phyloP scores from a whole-genome alignment of 2,888 invertebrate genomes.

The Epinotia bilunana region DNA sequence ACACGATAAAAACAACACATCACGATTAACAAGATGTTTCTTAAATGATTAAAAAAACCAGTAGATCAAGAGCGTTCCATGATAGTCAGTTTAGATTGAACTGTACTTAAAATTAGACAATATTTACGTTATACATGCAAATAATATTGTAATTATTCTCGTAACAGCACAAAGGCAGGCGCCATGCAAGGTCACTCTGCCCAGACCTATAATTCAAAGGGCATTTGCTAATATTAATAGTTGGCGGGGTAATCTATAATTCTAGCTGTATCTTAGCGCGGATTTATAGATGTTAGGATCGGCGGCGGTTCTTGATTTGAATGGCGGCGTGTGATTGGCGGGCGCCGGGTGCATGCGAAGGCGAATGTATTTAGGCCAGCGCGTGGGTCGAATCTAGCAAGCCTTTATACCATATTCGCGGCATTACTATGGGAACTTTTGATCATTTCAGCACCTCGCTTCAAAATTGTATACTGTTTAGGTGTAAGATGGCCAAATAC shows the following conservation, averaged over 20 bases:
- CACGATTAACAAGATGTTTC: background rate
- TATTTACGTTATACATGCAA: conserved; percentile 35
- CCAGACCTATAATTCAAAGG: conserved; percentile 59
- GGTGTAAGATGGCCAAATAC: background rate
- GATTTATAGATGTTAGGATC: conserved; percentile 70
- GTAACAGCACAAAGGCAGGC: conserved; percentile 39
- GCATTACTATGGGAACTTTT: conserved; percentile 37
- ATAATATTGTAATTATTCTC: conserved; percentile 41
- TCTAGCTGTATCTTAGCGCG: conserved; percentile 64
- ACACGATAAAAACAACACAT: too few relatives aligned
- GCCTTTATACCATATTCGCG: conserved; percentile 56
- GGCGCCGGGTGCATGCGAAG: conserved; percentile 71
- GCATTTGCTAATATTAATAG: conserved; percentile 72
- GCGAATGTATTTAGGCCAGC: conserved; percentile 77
- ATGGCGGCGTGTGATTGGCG: conserved; percentile 76
- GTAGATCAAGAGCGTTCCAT: background rate
- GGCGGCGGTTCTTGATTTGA: conserved; percentile 78
- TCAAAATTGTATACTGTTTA: background rate
- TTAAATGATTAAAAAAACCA: background rate
- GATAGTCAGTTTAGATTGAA: conserved; percentile 15
- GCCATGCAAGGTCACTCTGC: conserved; percentile 48
- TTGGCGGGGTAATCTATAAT: conserved; percentile 65
- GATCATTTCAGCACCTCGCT: conserved; percentile 31
- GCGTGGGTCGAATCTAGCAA: conserved; percentile 77
- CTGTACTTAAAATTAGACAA: conserved; percentile 4